Percentiles rank a stretch among this genome's conserved stretches.
Conservation (phyloP, 2,797 vertebrate species). For the Onychomys torridus region DNA sequence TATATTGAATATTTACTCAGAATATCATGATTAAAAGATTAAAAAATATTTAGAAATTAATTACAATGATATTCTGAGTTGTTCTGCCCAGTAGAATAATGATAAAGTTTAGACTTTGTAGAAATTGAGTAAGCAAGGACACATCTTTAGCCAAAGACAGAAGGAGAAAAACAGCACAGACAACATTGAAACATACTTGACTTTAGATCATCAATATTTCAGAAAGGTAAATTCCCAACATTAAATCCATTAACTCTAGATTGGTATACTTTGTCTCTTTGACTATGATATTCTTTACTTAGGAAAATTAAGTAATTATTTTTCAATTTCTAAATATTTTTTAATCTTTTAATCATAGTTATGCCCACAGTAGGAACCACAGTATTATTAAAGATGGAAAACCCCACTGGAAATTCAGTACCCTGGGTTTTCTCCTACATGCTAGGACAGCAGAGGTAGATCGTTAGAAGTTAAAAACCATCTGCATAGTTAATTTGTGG, state of each 20-base stretch:
- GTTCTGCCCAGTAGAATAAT: neutral
- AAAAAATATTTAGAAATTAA: too few relatives aligned
- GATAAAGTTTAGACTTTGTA: constrained; percentile 23
- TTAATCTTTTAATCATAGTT: neutral
- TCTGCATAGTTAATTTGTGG: too few relatives aligned
- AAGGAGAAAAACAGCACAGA: neutral
- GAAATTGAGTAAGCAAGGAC: neutral
- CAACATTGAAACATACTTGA: neutral
- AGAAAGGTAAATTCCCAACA: neutral
- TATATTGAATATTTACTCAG: constrained; percentile 52
- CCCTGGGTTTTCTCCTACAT: too few relatives aligned
- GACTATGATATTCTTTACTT: neutral
- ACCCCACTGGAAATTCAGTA: too few relatives aligned
- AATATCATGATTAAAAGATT: too few relatives aligned
- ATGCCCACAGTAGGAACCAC: too few relatives aligned
- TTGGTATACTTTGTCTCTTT: neutral
- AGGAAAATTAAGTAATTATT: neutral
- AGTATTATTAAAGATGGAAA: too few relatives aligned
- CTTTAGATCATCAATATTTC: constrained; percentile 34
- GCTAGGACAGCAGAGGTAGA: too few relatives aligned
- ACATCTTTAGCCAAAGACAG: neutral
- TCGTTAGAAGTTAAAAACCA: too few relatives aligned
- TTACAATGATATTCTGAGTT: neutral
- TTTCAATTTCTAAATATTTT: constrained; percentile 24
- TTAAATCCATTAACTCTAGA: neutral